phyloP scores from a whole-genome alignment of 2,113 vertebrate genomes.

The Dipodomys merriami region DNA sequence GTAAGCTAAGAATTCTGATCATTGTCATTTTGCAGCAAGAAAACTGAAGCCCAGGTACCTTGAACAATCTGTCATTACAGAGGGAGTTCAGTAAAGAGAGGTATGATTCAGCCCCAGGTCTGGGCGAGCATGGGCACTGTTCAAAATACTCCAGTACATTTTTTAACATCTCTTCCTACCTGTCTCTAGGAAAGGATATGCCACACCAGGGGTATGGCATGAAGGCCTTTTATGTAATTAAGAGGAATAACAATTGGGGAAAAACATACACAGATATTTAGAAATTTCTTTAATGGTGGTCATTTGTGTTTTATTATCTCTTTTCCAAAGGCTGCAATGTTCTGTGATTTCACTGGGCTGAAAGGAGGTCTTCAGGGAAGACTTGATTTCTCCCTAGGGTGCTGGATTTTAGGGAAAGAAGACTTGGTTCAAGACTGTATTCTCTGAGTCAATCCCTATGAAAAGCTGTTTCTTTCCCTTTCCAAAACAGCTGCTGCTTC shows the following conservation, averaged over 20 bases:
- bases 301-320: background rate
- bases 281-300: background rate
- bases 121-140: background rate
- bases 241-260: background rate
- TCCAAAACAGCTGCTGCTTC: background rate
- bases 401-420: background rate
- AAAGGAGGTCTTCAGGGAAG: background rate
- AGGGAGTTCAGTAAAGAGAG: background rate
- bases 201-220: accelerated
- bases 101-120: background rate
- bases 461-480: background rate
- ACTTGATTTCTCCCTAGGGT: background rate
- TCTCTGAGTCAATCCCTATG: no score
- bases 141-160: accelerated
- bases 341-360: background rate
- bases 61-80: background rate
- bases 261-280: background rate
- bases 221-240: background rate
- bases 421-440: background rate
- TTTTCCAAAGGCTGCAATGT: background rate
- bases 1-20: background rate
- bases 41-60: background rate
- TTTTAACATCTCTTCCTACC: accelerated
- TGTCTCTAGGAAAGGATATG: background rate
- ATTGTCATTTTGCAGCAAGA: background rate